Evolutionary conservation across 2,888 invertebrate species (phyloP), one percentile per base, ranked within the genome.

Genomic region (Terebella lapidaria): DNA sequence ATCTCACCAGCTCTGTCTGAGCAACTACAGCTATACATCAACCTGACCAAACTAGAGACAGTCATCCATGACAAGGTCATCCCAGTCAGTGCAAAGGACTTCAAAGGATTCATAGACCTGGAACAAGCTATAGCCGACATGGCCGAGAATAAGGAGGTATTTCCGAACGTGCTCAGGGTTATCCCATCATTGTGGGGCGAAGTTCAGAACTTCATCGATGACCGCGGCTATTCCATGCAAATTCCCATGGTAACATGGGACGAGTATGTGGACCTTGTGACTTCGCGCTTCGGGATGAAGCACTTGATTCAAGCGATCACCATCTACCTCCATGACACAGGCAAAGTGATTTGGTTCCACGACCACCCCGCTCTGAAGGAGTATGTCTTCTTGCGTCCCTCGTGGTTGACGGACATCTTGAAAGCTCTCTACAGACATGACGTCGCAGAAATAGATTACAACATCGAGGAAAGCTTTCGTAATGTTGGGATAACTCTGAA

Each of bases 131-230:
- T 77, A 26, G 71, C 74, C 56, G 65, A 64, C 2, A 63, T 76
- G 35, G 71, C 73, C 18, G 67, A 66, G 5, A 70, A 76, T 62
- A 64, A 68, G 56, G 68, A 71, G 28, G 64, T 71, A 28, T 67
- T 66, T 58, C 65, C 60, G 1, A 51, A 60, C 45, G 63, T 78
- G 5, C 69, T 76, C 65, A 67, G 73, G 45, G 67, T 67, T 10
- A 74, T 79, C 47, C 79, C 79, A 28, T 73, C 75, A 18, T 72
- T 78, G 59, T 79, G 79, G 79, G 65, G 72, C 3, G 76, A 79
- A 42, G 76, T 78, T 18, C 74, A 76, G 60, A 68, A 66, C 47
- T 74, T 68, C 57, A 58, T 76, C 5, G 78, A 76, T 60, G 77
- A 77, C 51, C 68, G 68, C 42, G 77, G 75, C 10, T 73, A 73